Base-by-base conservation (phyloP, 2,797 vertebrate species). In the Podargus strigoides region DNA sequence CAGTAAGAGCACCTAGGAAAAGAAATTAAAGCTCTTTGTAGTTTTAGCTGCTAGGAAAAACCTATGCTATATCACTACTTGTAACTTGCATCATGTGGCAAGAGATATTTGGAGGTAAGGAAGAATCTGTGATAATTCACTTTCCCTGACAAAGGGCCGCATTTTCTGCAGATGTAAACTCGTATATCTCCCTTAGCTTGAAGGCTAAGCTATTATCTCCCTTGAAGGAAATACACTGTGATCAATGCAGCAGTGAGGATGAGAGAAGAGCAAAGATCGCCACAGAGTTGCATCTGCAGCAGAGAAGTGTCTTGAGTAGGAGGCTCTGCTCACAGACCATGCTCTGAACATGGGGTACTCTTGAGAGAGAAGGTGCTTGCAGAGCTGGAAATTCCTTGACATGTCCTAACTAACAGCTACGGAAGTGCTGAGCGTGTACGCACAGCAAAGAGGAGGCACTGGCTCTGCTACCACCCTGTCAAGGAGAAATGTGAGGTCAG, bases 371-470 rank as follows among this genome's bases (percentile, higher is more conserved):
- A 36, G 12, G 12, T 32, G 16, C 21, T 72, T 4, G 0, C 8
- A 67, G 18, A n/a, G 37, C n/a, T 74, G n/a, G 49, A 44, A 59
- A 30, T 47, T 41, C 55, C 74, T 66, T 8, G 2, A 20, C 41
- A 30, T 5, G 26, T 41, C n/a, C n/a, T n/a, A n/a, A 16, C 44
- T 3, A 53, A n/a, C 41, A 78, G 66, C 50, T 67, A 9, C 21
- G 5, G 1, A 52, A 24, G 55, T 11, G 23, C 20, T n/a, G 37
- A 50, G 37, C 0, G 0, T 36, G 55, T 26, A 8, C 14, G 34
- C 2, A 0, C 16, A 68, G 55, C 39, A 19, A 53, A 63, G 39
- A 44, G 76, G 23, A 18, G 12, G 14, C 19, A 10, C 12, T 19
- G 41, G 22, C 36, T 73, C 24, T 74, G 42, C 76, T 49, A 8